These are phyloP conservation scores for Danaus plexippus DNA, from an alignment of 1,140 invertebrate genomes.

Conservation along the genomic window DNA sequence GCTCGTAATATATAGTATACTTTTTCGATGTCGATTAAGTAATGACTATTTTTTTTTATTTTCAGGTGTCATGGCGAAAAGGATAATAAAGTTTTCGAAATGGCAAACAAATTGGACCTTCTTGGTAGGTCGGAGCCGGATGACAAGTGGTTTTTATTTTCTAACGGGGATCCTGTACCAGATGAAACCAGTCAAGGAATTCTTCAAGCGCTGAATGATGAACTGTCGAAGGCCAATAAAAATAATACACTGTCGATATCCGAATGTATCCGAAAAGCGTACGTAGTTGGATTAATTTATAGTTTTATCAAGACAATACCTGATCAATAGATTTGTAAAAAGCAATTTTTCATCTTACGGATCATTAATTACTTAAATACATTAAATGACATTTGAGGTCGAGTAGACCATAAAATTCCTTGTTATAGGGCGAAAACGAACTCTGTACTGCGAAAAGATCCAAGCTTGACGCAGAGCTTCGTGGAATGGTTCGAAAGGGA, in stretches of 20 bases:
- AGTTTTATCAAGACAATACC: slow-evolving; percentile 1
- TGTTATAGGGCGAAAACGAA: slow-evolving; percentile 43
- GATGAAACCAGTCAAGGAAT: slow-evolving; percentile 27
- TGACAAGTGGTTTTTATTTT: slow-evolving; percentile 41
- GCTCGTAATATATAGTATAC: too few species aligned
- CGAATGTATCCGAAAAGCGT: slow-evolving; percentile 48
- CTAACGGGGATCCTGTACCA: slow-evolving; percentile 40
- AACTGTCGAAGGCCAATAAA: slow-evolving; percentile 43
- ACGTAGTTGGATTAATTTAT: slow-evolving; percentile 27
- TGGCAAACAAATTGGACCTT: slow-evolving; percentile 73
- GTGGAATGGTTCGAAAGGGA: slow-evolving; percentile 48
- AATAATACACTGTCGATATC: slow-evolving; percentile 38
- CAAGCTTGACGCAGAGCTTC: slow-evolving; percentile 31
- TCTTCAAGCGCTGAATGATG: slow-evolving; percentile 30
- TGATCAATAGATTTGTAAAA: background rate
- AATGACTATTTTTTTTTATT: slow-evolving; percentile 1
- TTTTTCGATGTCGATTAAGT: slow-evolving; percentile 1
- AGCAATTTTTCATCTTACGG: background rate
- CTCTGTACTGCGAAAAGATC: slow-evolving; percentile 32
- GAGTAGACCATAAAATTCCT: slow-evolving; percentile 3
- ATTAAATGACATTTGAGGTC: too few species aligned
- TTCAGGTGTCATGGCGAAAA: slow-evolving; percentile 82
- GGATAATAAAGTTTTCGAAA: slow-evolving; percentile 78
- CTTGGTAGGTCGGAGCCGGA: slow-evolving; percentile 52
- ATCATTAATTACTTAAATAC: background rate